Evolutionary conservation across 2,797 vertebrate genomes (phyloP).

Genomic region (Furcifer pardalis): DNA sequence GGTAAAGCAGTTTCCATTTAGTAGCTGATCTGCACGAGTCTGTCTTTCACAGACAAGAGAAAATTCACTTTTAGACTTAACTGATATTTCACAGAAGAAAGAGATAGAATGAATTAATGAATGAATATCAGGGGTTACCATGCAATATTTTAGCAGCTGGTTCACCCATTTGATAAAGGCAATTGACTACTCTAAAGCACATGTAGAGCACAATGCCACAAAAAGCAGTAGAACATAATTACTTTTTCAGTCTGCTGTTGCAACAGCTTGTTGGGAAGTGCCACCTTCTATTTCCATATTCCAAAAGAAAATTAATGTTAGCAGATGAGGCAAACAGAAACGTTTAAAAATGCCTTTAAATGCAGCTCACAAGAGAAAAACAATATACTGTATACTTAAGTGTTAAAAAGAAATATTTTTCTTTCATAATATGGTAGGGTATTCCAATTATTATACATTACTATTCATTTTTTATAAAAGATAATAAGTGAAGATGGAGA

Average conservation of each 20-base stretch:
- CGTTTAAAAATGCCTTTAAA: constrained; percentile 9
- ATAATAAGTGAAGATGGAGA: constrained; percentile 31
- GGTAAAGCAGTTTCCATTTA: not conserved
- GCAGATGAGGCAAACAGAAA: constrained; percentile 24
- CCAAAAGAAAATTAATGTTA: constrained; percentile 33
- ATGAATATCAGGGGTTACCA: not conserved
- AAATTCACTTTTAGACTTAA: constrained; percentile 21
- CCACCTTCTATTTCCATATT: constrained; percentile 24
- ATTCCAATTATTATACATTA: constrained; percentile 20
- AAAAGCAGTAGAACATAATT: constrained; percentile 20
- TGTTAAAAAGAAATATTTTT: constrained; percentile 38
- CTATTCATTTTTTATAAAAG: constrained; percentile 56
- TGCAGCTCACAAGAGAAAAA: constrained; percentile 49
- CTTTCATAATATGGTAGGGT: constrained; percentile 11
- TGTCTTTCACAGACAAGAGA: not conserved
- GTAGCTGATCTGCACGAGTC: not conserved
- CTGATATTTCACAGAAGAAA: not conserved
- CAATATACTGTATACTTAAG: constrained; percentile 19
- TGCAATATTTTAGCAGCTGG: not conserved
- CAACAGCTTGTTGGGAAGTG: constrained; percentile 2
- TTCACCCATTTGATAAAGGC: constrained; percentile 23
- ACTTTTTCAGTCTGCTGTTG: constrained; percentile 9
- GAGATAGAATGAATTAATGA: not conserved
- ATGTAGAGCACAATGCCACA: constrained; percentile 3
- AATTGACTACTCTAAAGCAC: constrained; percentile 8